Evolutionary conservation across 2,113 vertebrate genomes (phyloP), one percentile per base, ranked within the genome.

Genomic region (Menura novaehollandiae): DNA sequence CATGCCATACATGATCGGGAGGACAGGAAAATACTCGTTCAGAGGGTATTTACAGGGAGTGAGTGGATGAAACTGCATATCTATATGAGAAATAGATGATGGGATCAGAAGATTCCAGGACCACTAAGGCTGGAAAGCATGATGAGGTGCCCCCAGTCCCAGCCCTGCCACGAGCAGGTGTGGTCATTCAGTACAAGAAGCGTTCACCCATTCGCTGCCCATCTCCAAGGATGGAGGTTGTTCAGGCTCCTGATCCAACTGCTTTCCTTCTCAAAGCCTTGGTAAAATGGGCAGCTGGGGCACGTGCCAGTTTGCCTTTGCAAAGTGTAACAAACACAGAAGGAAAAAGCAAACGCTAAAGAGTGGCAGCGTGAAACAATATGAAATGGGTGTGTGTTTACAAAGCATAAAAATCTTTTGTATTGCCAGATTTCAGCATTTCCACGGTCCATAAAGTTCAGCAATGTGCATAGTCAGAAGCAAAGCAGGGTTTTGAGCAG

Each of bases 101-200:
- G 1, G 30, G 14, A 59, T 72, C 58, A 68, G 53, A 91, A 52
- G 35, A 60, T 35, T 23, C 16, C 24, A 62, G 19, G 27, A 62
- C 9, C 13, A n/a, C 8, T 1, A 11, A 13, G 10, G 24, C 26
- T 71, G 11, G 13, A 77, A 77, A 15, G 2, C 3, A 13, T 15
- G 10, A 22, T 5, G 1, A 0, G 11, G 8, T 53, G 15, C 32
- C 19, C 24, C 22, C n/a, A 33, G 14, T 16, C 21, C 27, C 51
- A 82, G 55, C 30, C 58, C 37, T 66, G 23, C 46, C 47, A 30
- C 0, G 0, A 62, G 37, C 43, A 72, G 37, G 6, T 62, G 56
- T 79, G 39, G 20, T 19, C 39, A 16, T 51, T 73, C n/a, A 69
- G 64, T 12, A 33, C 16, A 15, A 4, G 5, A 3, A 56, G 16